phyloP scores from a whole-genome alignment of 2,888 invertebrate species.

The Pristionchus entomophagus region DNA sequence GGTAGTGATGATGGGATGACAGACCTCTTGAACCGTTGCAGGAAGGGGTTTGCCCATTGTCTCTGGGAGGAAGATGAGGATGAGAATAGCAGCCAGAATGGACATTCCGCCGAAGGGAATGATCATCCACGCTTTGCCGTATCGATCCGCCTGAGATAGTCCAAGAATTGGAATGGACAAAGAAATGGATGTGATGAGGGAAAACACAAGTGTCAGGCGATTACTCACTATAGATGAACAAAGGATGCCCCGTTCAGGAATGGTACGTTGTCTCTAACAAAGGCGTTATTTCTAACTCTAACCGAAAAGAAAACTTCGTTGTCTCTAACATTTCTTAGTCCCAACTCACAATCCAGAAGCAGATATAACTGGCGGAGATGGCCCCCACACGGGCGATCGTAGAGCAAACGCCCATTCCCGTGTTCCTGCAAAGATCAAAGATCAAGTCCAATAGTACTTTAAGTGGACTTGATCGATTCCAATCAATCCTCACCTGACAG shows the following conservation, averaged over 20 bases:
- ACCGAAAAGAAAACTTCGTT: too few relatives aligned
- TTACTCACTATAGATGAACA: too few relatives aligned
- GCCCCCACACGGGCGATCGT: constrained; percentile 90
- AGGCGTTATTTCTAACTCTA: too few relatives aligned
- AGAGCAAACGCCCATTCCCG: constrained; percentile 89
- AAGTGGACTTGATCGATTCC: too few relatives aligned
- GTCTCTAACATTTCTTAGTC: too few relatives aligned
- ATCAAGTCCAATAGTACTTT: background rate
- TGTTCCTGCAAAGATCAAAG: constrained; percentile 80
- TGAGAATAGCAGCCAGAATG: constrained; percentile 68
- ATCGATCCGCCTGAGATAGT: constrained; percentile 62
- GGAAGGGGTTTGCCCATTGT: constrained; percentile 71
- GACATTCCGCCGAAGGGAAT: constrained; percentile 71
- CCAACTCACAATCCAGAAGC: constrained; percentile 77
- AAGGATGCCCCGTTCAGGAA: too few relatives aligned
- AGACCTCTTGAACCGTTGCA: constrained; percentile 71
- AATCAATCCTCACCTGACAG: constrained; percentile 75
- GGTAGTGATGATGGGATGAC: background rate
- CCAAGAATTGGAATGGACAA: background rate
- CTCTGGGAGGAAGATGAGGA: constrained; percentile 71
- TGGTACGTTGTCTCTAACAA: too few relatives aligned
- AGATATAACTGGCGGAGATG: constrained; percentile 88
- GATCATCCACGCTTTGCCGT: constrained; percentile 72
- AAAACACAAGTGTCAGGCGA: too few relatives aligned
- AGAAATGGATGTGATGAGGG: background rate